A percentile compares a stretch with the other conserved stretches of the same genome.
phyloP scores from a whole-genome alignment of 2,888 invertebrate genomes.

The Calameuta pallipes region DNA sequence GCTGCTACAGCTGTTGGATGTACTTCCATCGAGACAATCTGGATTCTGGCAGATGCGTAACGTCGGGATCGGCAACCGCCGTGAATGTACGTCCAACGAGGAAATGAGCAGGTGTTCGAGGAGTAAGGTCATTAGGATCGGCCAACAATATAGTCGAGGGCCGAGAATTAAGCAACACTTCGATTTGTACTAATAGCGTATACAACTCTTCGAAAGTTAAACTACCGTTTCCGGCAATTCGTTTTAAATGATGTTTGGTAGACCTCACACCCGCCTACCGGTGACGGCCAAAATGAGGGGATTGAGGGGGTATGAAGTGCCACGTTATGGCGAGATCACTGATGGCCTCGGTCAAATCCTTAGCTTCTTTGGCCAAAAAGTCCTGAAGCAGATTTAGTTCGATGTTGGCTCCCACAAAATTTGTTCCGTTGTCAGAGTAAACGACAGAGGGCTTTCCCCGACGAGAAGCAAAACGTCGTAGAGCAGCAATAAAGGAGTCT shows the following conservation, averaged over 20 bases:
- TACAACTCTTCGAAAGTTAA: constrained; percentile 42
- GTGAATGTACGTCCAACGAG: constrained; percentile 43
- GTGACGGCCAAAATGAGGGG: constrained; percentile 41
- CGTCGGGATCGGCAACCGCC: constrained; percentile 37
- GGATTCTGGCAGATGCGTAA: constrained; percentile 26
- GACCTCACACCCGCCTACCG: constrained; percentile 47
- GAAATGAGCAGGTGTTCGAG: constrained; percentile 51
- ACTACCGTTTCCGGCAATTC: constrained; percentile 31
- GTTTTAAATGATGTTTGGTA: constrained; percentile 42
- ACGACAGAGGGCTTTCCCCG: constrained; percentile 36
- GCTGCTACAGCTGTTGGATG: too few relatives aligned
- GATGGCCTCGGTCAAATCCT: constrained; percentile 8
- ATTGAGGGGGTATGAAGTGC: too few relatives aligned
- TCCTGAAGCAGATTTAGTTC: not conserved
- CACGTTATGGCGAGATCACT: too few relatives aligned
- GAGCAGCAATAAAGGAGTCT: constrained; percentile 36
- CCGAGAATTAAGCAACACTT: constrained; percentile 41
- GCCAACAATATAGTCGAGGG: constrained; percentile 38
- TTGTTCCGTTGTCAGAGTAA: constrained; percentile 42
- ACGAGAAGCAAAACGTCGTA: constrained; percentile 37
- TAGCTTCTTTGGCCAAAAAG: constrained; percentile 20
- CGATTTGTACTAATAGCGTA: constrained; percentile 40
- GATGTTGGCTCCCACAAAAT: constrained; percentile 33
- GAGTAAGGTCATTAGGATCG: constrained; percentile 36
- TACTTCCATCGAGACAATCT: constrained; percentile 29